A percentile compares a stretch with the other conserved stretches of the same genome.
Evolutionary conservation across 2,888 invertebrate species (phyloP).

Genomic region (Nematopogon swammerdamellus): DNA sequence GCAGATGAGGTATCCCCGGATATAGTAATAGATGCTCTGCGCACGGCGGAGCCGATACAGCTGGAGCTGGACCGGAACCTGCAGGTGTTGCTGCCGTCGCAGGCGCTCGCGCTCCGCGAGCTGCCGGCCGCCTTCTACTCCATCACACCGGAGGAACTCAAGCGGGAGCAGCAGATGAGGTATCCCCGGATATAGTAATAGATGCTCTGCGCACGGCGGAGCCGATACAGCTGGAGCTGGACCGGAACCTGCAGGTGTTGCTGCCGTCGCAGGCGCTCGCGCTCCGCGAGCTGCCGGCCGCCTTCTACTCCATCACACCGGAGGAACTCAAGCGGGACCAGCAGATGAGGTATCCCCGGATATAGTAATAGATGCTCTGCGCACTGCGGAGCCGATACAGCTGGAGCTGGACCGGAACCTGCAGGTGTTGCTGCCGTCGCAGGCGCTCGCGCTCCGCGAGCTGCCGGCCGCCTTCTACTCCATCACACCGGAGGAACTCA

Average conservation of each 20-base stretch:
- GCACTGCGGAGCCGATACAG: conserved; percentile 75
- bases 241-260: conserved; percentile 82
- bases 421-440: conserved; percentile 78
- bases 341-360: too few species aligned
- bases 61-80: conserved; percentile 83
- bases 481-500: conserved; percentile 69
- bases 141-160: conserved; percentile 69
- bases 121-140: conserved; percentile 85
- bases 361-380: conserved; percentile 73
- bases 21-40: conserved; percentile 73
- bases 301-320: conserved; percentile 77
- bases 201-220: conserved; percentile 80
- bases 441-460: conserved; percentile 63
- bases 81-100: conserved; percentile 78
- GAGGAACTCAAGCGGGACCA: conserved; percentile 55
- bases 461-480: conserved; percentile 85
- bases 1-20: too few species aligned
- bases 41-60: conserved; percentile 75
- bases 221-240: conserved; percentile 77
- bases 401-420: conserved; percentile 83
- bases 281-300: conserved; percentile 70
- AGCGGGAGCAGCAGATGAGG: too few species aligned
- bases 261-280: conserved; percentile 70
- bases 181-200: too few species aligned
- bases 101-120: conserved; percentile 63